Evolutionary conservation across 1,140 invertebrate species (phyloP), one percentile per base, ranked within the genome.

Genomic region (Oscheius sp.): DNA sequence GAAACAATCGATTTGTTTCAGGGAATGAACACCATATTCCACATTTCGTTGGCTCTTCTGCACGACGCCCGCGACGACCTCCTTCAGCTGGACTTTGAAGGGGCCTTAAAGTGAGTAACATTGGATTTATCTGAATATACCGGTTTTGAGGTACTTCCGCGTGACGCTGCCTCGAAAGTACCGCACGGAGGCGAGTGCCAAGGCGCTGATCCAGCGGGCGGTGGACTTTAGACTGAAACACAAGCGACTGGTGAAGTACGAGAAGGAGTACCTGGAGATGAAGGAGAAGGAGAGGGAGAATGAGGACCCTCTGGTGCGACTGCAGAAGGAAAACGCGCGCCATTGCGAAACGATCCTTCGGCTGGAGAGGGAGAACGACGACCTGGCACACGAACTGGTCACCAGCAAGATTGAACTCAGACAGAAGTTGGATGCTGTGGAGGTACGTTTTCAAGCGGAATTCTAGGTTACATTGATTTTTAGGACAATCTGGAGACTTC

Each of bases 161-260:
- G 95, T 99, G 1, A 91, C 92, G 18, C 87, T 99, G 68, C 96
- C 96, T 15, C 97, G 98, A 86, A 94, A 93, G 82, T 98, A 94
- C 84, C 89, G 94, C 52, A 91, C 90, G 29, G 92, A 97, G 85
- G 92, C 94, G 79, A 89, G 91, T 1, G 92, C 94, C 0, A 90
- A 90, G 58, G 90, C 93, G 66, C 88, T 99, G 7, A 91, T 99
- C 85, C 92, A 93, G 84, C 88, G 91, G 55, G 94, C 95, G 3
- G 92, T 93, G 79, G 90, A 90, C 79, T 89, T 94, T 49, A 97
- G 96, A 86, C 82, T 88, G 55, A 86, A 78, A 34, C 78, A 81
- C 20, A 95, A 95, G 85, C 92, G 94, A 83, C 85, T 99, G 65
- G 92, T 92, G 85, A 96, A 97, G 84, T 98, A 97, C 84, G 94